Conservation (phyloP, 2,888 invertebrate genomes). For the Autographa pulchrina region DNA sequence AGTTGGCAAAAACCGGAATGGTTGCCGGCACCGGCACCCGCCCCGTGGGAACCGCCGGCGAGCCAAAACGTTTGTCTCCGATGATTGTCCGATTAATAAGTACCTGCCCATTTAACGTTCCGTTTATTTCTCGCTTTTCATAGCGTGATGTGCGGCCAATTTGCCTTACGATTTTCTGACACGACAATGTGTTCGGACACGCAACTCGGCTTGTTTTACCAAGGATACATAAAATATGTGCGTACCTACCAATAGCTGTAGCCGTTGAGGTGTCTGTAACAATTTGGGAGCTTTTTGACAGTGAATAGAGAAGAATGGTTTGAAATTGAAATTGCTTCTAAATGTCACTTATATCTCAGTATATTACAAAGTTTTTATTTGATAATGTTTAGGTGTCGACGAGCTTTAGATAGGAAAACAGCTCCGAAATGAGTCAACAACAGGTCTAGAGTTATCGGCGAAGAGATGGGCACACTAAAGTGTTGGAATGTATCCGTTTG, state of each 20-base stretch:
- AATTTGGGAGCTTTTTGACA: slow-evolving; percentile 15
- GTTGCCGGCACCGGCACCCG: slow-evolving; percentile 76
- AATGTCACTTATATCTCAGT: background rate
- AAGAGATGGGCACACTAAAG: slow-evolving; percentile 34
- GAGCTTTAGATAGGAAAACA: slow-evolving; percentile 8
- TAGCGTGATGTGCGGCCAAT: slow-evolving; percentile 74
- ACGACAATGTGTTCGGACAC: slow-evolving; percentile 63
- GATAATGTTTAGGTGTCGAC: slow-evolving; percentile 10
- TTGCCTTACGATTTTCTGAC: slow-evolving; percentile 71
- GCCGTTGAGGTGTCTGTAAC: slow-evolving; percentile 15
- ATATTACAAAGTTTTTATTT: background rate
- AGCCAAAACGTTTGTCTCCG: slow-evolving; percentile 79
- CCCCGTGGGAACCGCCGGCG: slow-evolving; percentile 83
- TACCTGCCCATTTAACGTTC: slow-evolving; percentile 63
- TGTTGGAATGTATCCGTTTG: slow-evolving; percentile 43
- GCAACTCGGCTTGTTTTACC: slow-evolving; percentile 52
- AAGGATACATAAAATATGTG: slow-evolving; percentile 29
- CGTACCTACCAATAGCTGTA: background rate
- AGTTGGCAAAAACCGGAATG: slow-evolving; percentile 87
- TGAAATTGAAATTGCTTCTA: background rate
- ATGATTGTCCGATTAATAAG: slow-evolving; percentile 77
- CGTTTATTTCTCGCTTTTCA: slow-evolving; percentile 70
- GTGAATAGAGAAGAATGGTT: slow-evolving; percentile 13
- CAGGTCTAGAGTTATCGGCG: slow-evolving; percentile 10
- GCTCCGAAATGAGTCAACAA: slow-evolving; percentile 9